A percentile compares a stretch with the other conserved stretches of the same genome.
These are phyloP conservation scores for Coleophora flavipennella DNA, from an alignment of 2,888 invertebrate species.

Conservation along the genomic window DNA sequence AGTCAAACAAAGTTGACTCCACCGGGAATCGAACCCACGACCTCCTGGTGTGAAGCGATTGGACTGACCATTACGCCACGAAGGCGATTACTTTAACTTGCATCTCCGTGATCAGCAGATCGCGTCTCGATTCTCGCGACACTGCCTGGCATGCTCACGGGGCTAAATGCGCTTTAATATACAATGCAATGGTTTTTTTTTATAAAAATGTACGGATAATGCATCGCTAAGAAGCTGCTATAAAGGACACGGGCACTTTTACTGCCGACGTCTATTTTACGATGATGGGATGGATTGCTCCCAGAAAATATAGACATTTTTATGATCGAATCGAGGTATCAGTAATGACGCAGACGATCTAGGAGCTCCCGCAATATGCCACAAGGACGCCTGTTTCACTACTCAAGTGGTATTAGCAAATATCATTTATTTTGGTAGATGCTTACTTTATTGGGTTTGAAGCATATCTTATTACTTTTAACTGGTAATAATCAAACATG, in stretches of 20 bases:
- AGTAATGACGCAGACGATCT: constrained; percentile 31
- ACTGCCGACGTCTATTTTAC: constrained; percentile 47
- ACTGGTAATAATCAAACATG: too few species aligned
- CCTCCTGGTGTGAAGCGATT: too few species aligned
- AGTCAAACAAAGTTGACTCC: too few species aligned
- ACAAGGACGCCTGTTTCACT: constrained; percentile 17
- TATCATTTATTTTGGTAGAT: not conserved
- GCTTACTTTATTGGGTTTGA: not conserved
- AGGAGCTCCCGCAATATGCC: constrained; percentile 19
- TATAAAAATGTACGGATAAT: constrained; percentile 10
- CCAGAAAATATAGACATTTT: constrained; percentile 53
- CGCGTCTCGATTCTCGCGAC: too few species aligned
- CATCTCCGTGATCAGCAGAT: too few species aligned
- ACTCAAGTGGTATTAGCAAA: constrained; percentile 16
- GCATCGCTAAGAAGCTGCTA: constrained; percentile 30
- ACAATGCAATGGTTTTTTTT: too few species aligned
- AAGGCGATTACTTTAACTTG: too few species aligned
- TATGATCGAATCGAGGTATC: constrained; percentile 39
- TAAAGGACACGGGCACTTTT: constrained; percentile 40
- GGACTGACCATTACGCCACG: too few species aligned
- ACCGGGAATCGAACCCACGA: too few species aligned
- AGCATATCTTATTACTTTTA: too few species aligned
- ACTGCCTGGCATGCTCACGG: too few species aligned
- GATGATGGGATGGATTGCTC: constrained; percentile 52
- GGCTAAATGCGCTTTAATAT: not conserved